Percentiles rank a stretch among this genome's conserved stretches.
These are phyloP conservation scores for Palloptera scutellata DNA, from an alignment of 2,888 invertebrate species.

Conservation along the genomic window DNA sequence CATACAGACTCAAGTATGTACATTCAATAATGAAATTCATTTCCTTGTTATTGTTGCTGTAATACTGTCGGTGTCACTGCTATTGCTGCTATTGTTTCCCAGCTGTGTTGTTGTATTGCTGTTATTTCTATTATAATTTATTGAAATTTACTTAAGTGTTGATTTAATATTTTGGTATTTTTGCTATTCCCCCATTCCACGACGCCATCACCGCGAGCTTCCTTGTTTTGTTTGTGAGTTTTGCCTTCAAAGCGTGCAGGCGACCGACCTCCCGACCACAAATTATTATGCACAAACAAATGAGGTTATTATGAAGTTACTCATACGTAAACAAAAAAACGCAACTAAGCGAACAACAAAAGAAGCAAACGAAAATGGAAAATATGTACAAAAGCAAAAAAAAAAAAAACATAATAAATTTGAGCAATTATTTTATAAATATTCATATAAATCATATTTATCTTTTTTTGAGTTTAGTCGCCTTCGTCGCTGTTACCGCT, in stretches of 20 bases:
- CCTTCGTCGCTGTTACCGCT: too few species aligned
- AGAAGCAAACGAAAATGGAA: neutral
- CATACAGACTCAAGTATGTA: neutral
- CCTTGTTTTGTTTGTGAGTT: neutral
- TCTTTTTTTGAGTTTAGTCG: neutral
- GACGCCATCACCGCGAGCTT: too few species aligned
- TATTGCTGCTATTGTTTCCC: neutral
- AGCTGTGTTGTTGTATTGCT: too few species aligned
- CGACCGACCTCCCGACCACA: neutral
- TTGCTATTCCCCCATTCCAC: neutral
- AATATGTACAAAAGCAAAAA: too few species aligned
- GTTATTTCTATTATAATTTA: neutral
- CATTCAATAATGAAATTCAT: neutral
- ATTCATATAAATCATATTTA: constrained; percentile 13
- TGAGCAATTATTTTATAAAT: constrained; percentile 2
- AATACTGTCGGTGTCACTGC: neutral
- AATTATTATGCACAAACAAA: constrained; percentile 7
- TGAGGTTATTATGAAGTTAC: constrained; percentile 2
- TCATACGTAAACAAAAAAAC: constrained; percentile 2
- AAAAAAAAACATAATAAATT: constrained; percentile 2
- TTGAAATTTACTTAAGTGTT: neutral
- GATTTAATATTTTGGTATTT: neutral
- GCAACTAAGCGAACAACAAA: neutral
- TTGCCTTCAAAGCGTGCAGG: neutral
- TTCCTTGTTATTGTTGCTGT: neutral